Conservation (phyloP, 2,113 vertebrate genomes). For the Acanthisitta chloris region DNA sequence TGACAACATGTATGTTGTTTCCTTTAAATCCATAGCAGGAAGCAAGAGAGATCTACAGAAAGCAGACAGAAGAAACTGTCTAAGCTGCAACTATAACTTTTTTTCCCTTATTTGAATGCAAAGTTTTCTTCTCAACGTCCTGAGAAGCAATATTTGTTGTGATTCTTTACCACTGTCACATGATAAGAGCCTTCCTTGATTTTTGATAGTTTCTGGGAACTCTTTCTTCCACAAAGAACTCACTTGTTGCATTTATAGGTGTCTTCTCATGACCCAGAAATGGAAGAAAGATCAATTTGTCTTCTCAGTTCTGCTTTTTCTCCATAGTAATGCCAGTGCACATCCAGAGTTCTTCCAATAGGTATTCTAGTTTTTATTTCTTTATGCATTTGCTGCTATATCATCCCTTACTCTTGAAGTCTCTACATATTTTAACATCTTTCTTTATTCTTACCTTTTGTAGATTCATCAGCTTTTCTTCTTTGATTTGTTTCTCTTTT, state of each 20-base stretch:
- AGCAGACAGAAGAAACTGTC: not conserved
- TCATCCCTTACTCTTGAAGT: not conserved
- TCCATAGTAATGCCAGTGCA: not conserved
- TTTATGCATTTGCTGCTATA: not conserved
- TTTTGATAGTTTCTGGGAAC: not conserved
- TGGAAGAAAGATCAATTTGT: not conserved
- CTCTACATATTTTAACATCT: not conserved
- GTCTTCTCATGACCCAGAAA: slow-evolving; percentile 10
- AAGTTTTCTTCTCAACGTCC: not conserved
- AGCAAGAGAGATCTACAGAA: not conserved
- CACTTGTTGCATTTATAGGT: not conserved
- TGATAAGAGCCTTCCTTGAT: not conserved
- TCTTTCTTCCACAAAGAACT: not conserved
- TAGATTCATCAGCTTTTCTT: not conserved
- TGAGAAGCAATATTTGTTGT: not conserved
- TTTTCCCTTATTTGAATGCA: not conserved
- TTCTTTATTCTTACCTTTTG: not conserved
- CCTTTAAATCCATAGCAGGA: not conserved
- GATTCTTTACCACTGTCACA: not conserved
- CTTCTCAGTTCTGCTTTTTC: not conserved
- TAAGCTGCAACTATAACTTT: not conserved
- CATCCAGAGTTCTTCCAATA: not conserved
- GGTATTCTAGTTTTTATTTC: not conserved
- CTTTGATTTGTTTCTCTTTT: not conserved
- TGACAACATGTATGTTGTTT: not conserved